These are phyloP conservation scores for Pangasius macronema DNA, from an alignment of 2,797 vertebrate genomes.

Conservation along the genomic window DNA sequence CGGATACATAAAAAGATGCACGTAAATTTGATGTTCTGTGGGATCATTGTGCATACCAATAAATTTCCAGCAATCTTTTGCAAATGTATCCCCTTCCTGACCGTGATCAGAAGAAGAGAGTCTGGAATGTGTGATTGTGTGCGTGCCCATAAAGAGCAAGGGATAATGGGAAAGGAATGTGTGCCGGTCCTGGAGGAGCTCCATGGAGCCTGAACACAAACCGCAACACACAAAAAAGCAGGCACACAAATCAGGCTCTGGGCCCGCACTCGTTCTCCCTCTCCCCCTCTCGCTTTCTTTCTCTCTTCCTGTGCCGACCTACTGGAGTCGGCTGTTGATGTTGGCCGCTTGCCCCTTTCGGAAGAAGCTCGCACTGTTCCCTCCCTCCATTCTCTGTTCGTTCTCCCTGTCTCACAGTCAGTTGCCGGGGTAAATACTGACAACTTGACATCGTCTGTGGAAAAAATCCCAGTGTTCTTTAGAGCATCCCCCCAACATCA, in stretches of 20 bases:
- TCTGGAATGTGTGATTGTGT: conserved; percentile 41
- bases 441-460: conserved; percentile 83
- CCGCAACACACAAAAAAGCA: conserved; percentile 75
- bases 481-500: not conserved
- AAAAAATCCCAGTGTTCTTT: conserved; percentile 57
- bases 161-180: conserved; percentile 79
- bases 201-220: conserved; percentile 78
- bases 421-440: conserved; percentile 80
- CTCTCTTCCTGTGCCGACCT: conserved; percentile 92
- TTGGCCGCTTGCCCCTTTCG: conserved; percentile 83
- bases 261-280: conserved; percentile 70
- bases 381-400: conserved; percentile 39
- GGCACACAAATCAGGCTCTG: conserved; percentile 85
- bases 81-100: conserved; percentile 37
- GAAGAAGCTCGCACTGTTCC: conserved; percentile 68
- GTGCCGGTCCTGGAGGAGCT: conserved; percentile 68
- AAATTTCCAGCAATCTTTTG: conserved; percentile 30
- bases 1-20: not conserved
- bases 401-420: conserved; percentile 46
- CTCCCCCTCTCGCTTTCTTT: conserved; percentile 54
- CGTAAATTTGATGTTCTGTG: not conserved
- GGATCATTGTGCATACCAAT: conserved; percentile 5
- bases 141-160: conserved; percentile 73
- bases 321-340: conserved; percentile 92
- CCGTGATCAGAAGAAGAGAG: conserved; percentile 45